These are phyloP conservation scores for Drosophila tani DNA, from an alignment of 1,140 invertebrate genomes.

Conservation along the genomic window DNA sequence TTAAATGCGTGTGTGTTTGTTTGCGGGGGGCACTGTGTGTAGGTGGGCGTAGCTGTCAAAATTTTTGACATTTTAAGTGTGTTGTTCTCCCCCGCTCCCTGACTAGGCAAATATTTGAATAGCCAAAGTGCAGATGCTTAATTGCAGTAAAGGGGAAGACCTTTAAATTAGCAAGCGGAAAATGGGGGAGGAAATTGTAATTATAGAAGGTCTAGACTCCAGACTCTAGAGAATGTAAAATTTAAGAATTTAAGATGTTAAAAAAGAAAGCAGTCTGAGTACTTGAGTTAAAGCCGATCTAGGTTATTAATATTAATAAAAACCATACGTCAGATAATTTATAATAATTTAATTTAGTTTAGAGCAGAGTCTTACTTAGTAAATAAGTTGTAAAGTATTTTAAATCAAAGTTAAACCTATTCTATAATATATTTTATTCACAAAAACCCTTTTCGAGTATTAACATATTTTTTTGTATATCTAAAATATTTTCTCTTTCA, in stretches of 20 bases:
- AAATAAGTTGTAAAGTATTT: too few species aligned
- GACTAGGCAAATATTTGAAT: conserved; percentile 69
- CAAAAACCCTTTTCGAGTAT: not conserved
- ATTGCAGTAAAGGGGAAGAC: conserved; percentile 37
- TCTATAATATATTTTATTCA: not conserved
- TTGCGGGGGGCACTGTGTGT: conserved; percentile 35
- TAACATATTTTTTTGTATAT: too few species aligned
- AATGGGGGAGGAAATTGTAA: not conserved
- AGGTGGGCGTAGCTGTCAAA: conserved; percentile 71
- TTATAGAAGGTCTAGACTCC: not conserved
- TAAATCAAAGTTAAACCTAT: not conserved
- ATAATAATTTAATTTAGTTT: not conserved
- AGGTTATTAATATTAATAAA: not conserved
- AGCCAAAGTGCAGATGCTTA: conserved; percentile 53
- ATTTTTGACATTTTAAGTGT: conserved; percentile 78
- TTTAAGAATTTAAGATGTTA: not conserved
- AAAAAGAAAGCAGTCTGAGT: not conserved
- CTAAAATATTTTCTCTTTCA: too few species aligned
- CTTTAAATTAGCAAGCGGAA: conserved; percentile 29
- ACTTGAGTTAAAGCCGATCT: not conserved
- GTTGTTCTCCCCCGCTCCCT: conserved; percentile 43
- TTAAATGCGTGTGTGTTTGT: conserved; percentile 73
- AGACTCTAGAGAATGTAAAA: not conserved
- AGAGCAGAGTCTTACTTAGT: not conserved
- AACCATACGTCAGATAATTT: not conserved